Base-by-base conservation (phyloP, 2,888 invertebrate genomes). In the Microchrysa polita region DNA sequence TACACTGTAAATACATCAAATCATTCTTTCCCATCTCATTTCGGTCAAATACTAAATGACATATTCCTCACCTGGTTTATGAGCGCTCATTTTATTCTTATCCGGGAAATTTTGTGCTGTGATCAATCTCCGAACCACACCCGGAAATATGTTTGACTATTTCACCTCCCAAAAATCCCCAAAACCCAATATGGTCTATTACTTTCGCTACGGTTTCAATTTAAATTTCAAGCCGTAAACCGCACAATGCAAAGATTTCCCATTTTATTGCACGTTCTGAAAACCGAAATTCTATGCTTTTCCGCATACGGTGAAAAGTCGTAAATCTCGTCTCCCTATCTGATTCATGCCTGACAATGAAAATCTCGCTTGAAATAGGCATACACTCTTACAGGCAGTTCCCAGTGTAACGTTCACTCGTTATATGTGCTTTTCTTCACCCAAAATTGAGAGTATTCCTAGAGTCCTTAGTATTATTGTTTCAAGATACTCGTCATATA, bases 401-500 rank as follows among this genome's bases (percentile, higher is more conserved):
- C 22, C 20, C 57, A 57, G n/a, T 69, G 18, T 20, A 48, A 12
- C 18, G 14, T 22, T 34, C 27, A 34, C 7, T 34, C 57, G 57
- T 53, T 57, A 44, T n/a, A 44, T 20, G 52, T 27, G 27, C 27
- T 34, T 34, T 34, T 34, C 27, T 34, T 5, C 27, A 5, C 2
- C 7, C 27, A 7, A 34, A 34, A 23, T 52, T 34, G 65, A 22
- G 23, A 12, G 20, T 18, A 23, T 44, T 20, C 44, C 48, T 34
- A 65, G n/a, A n/a, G 16, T 65, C 20, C n/a, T 10, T 5, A 5
- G 5, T 22, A n/a, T n/a, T 16, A 53, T 23, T 67, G 48, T 73
- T 44, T 55, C 65, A 52, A 74, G 73, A 74, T 48, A 67, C 60
- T 69, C 59, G 67, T 59, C 65, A n/a, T n/a, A n/a, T 71, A 53